Evolutionary conservation across 2,797 vertebrate species (phyloP).

Genomic region (Rhinichthys osculus): DNA sequence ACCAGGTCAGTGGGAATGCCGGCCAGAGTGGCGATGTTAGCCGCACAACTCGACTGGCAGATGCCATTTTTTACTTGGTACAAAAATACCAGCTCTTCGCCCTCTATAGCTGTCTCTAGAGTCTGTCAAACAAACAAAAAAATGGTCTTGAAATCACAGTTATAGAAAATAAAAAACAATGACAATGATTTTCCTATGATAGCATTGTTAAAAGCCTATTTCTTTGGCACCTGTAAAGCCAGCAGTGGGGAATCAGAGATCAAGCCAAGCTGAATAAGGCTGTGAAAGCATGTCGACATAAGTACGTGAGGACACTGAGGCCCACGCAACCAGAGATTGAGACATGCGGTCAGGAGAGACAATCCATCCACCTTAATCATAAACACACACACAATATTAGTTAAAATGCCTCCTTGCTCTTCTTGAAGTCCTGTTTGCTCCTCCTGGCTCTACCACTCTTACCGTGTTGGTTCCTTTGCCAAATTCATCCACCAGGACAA

Average conservation of each 20-base stretch:
- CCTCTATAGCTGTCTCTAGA: conserved; percentile 93
- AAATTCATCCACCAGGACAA: conserved; percentile 97
- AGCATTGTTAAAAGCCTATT: neutral
- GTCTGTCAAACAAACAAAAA: conserved; percentile 76
- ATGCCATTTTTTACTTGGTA: conserved; percentile 92
- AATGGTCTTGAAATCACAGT: conserved; percentile 7
- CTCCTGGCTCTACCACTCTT: conserved; percentile 60
- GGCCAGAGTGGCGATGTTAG: conserved; percentile 91
- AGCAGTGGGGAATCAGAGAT: conserved; percentile 84
- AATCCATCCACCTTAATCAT: conserved; percentile 87
- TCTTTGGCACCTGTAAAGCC: conserved; percentile 80
- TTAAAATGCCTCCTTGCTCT: neutral
- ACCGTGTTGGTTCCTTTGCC: conserved; percentile 98
- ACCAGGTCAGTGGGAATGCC: conserved; percentile 86
- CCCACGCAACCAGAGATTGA: conserved; percentile 87
- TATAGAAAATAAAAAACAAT: neutral
- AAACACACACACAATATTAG: conserved; percentile 11
- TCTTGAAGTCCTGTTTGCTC: neutral
- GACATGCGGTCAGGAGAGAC: conserved; percentile 88
- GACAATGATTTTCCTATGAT: neutral
- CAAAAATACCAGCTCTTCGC: conserved; percentile 91
- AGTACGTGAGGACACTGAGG: conserved; percentile 86
- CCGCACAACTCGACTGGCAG: conserved; percentile 89
- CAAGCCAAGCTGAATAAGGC: conserved; percentile 88
- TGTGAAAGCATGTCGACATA: conserved; percentile 95